Conservation (phyloP, 2,888 invertebrate genomes). For the Netelia fuscicornis region DNA sequence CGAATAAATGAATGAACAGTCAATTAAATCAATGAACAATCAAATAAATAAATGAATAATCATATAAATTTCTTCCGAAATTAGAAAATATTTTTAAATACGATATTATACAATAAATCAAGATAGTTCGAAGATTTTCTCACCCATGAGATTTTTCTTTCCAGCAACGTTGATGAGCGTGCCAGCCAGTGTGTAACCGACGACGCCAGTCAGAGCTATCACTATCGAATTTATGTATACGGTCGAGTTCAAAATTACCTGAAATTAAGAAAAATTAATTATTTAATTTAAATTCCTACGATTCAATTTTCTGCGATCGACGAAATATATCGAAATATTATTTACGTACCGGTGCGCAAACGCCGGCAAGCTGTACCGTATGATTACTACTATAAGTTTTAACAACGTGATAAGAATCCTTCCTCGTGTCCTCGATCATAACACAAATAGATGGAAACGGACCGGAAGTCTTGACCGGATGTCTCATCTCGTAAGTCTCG, state of each 20-base stretch:
- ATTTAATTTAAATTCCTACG: background rate
- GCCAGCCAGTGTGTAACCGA: constrained; percentile 88
- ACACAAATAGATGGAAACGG: constrained; percentile 76
- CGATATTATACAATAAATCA: constrained; percentile 8
- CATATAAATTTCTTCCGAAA: constrained; percentile 5
- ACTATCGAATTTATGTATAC: constrained; percentile 90
- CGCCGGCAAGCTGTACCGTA: constrained; percentile 52
- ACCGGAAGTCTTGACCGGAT: constrained; percentile 67
- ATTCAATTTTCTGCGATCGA: background rate
- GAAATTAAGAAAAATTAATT: constrained; percentile 65
- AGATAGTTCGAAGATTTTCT: constrained; percentile 64
- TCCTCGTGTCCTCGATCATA: constrained; percentile 73
- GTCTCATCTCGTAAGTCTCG: constrained; percentile 81
- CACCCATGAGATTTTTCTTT: constrained; percentile 86
- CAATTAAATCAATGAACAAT: too few relatives aligned
- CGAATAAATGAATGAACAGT: too few relatives aligned
- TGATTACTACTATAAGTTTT: constrained; percentile 56
- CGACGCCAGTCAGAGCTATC: constrained; percentile 88
- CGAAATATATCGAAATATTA: background rate
- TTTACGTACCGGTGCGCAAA: constrained; percentile 68
- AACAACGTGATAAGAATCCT: constrained; percentile 55
- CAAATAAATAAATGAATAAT: too few relatives aligned
- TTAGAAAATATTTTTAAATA: background rate
- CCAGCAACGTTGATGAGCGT: constrained; percentile 86
- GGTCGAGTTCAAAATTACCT: constrained; percentile 85